These are phyloP conservation scores for Nymphalis io DNA, from an alignment of 1,140 invertebrate species.

Conservation along the genomic window DNA sequence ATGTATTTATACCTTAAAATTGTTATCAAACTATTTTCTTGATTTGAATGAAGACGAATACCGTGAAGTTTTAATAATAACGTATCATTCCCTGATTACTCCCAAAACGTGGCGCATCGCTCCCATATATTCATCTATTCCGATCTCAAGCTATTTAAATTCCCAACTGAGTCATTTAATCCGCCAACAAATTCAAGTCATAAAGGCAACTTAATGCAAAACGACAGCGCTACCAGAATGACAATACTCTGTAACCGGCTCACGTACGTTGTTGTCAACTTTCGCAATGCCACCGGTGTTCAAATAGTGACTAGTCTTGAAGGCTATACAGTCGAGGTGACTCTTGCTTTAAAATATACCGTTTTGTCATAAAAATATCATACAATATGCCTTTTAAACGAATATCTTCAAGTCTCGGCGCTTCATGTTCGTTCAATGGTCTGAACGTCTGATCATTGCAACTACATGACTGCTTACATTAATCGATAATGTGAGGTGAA, in stretches of 20 bases:
- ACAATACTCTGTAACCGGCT: slow-evolving; percentile 59
- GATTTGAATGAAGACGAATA: background rate
- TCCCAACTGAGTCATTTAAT: slow-evolving; percentile 34
- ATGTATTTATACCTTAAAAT: background rate
- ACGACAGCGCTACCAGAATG: slow-evolving; percentile 54
- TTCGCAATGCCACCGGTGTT: slow-evolving; percentile 72
- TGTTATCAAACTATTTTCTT: background rate
- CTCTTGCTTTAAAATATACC: slow-evolving; percentile 25
- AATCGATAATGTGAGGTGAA: slow-evolving; percentile 1
- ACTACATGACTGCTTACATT: background rate
- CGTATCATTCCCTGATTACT: background rate
- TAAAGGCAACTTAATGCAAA: slow-evolving; percentile 43
- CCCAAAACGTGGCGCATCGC: slow-evolving; percentile 5
- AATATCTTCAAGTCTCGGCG: background rate
- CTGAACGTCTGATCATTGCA: background rate
- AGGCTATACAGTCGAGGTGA: slow-evolving; percentile 64
- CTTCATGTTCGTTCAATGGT: background rate
- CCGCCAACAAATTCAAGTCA: slow-evolving; percentile 40
- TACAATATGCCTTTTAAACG: background rate
- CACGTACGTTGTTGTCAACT: slow-evolving; percentile 74
- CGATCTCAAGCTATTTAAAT: slow-evolving; percentile 24
- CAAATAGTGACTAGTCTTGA: slow-evolving; percentile 63
- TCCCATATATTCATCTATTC: slow-evolving; percentile 9
- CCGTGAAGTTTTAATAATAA: slow-evolving; percentile 6
- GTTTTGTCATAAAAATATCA: slow-evolving; percentile 8